These are phyloP conservation scores for Hyles vespertilio DNA, from an alignment of 1,140 invertebrate genomes.

Conservation along the genomic window DNA sequence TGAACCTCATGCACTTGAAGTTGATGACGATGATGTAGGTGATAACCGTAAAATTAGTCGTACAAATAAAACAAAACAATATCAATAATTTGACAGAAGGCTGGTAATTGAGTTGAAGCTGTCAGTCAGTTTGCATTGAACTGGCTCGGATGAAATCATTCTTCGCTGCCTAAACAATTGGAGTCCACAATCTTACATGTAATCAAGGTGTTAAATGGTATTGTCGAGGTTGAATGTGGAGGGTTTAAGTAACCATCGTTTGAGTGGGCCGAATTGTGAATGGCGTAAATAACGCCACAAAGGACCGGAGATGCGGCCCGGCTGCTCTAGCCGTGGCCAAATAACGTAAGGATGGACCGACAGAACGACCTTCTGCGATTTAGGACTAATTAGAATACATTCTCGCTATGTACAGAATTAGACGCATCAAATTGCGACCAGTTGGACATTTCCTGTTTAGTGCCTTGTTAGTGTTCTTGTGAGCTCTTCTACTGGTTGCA, in stretches of 20 bases:
- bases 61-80: no score
- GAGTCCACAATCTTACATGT: constrained; percentile 5
- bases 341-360: constrained; percentile 34
- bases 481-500: no score
- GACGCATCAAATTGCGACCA: no score
- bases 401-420: neutral
- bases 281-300: constrained; percentile 66
- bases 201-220: constrained; percentile 12
- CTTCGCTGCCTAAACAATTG: neutral
- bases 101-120: no score
- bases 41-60: no score
- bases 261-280: constrained; percentile 62
- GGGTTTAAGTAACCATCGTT: constrained; percentile 29
- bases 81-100: no score
- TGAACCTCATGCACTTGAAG: no score
- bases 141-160: no score
- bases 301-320: constrained; percentile 57
- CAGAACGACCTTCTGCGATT: constrained; percentile 38
- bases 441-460: no score
- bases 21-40: no score
- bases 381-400: constrained; percentile 26
- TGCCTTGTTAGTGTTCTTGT: no score
- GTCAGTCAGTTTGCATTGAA: no score
- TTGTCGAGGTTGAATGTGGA: constrained; percentile 23
- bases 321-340: constrained; percentile 27